Conservation (phyloP, 2,113 vertebrate species). For the Plecotus auritus region DNA sequence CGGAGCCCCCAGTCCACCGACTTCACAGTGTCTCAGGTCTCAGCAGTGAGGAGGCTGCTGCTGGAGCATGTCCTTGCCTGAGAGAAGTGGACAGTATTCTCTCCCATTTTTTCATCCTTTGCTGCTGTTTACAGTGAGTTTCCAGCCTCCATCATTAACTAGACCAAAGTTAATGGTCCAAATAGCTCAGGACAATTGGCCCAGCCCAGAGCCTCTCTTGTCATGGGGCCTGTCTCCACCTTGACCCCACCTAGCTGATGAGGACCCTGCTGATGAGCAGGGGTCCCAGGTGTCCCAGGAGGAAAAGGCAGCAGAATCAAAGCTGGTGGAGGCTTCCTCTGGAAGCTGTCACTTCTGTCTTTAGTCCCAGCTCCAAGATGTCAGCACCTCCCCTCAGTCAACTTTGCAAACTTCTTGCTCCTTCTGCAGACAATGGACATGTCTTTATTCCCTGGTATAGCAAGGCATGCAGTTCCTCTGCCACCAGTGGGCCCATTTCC, state of each 20-base stretch:
- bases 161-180: background rate
- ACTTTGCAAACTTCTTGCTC: background rate
- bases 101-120: background rate
- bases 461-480: background rate
- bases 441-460: background rate
- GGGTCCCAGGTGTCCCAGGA: rapidly evolving
- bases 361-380: background rate
- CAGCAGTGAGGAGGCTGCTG: background rate
- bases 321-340: background rate
- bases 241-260: rapidly evolving
- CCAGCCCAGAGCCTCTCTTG: background rate
- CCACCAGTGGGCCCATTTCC: background rate
- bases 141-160: background rate
- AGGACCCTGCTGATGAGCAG: background rate
- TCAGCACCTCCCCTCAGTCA: background rate
- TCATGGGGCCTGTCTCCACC: background rate
- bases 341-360: background rate
- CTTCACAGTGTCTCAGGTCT: background rate
- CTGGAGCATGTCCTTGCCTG: background rate
- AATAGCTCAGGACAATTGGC: background rate
- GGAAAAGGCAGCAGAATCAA: too few relatives aligned
- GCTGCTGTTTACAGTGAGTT: background rate
- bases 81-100: background rate
- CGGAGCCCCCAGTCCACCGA: rapidly evolving
- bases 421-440: background rate